A percentile compares a stretch with the other conserved stretches of the same genome.
Conservation (phyloP, 2,888 invertebrate species). For the Apodemia mormo region DNA sequence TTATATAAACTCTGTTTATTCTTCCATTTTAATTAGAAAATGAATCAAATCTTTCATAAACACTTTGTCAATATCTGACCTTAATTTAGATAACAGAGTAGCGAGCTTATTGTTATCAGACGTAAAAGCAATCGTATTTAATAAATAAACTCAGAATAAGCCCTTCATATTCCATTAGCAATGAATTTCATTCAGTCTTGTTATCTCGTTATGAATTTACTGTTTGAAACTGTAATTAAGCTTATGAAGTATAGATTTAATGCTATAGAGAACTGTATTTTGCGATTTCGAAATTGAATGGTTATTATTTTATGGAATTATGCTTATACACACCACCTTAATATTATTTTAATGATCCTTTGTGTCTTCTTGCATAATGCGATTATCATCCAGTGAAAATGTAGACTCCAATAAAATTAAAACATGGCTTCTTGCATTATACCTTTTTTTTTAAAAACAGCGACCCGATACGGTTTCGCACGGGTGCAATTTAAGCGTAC, state of each 20-base stretch:
- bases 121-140: constrained; percentile 3
- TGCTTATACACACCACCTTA: not conserved
- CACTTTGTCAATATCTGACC: constrained; percentile 8
- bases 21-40: not conserved
- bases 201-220: constrained; percentile 15
- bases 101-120: constrained; percentile 2
- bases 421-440: too few relatives aligned
- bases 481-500: too few relatives aligned
- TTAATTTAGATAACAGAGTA: constrained; percentile 6
- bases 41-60: constrained; percentile 2
- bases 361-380: not conserved
- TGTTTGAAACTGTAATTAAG: constrained; percentile 5
- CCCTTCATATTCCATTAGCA: constrained; percentile 16
- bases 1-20: not conserved
- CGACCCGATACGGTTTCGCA: too few relatives aligned
- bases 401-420: too few relatives aligned
- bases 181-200: constrained; percentile 11
- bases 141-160: constrained; percentile 5
- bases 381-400: too few relatives aligned
- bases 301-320: not conserved
- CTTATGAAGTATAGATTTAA: constrained; percentile 4
- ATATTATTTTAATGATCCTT: not conserved
- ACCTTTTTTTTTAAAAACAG: too few relatives aligned
- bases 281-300: constrained; percentile 6
- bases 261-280: constrained; percentile 2